Base-by-base conservation (phyloP, 1,140 invertebrate genomes). In the Cheumatopsyche charites region DNA sequence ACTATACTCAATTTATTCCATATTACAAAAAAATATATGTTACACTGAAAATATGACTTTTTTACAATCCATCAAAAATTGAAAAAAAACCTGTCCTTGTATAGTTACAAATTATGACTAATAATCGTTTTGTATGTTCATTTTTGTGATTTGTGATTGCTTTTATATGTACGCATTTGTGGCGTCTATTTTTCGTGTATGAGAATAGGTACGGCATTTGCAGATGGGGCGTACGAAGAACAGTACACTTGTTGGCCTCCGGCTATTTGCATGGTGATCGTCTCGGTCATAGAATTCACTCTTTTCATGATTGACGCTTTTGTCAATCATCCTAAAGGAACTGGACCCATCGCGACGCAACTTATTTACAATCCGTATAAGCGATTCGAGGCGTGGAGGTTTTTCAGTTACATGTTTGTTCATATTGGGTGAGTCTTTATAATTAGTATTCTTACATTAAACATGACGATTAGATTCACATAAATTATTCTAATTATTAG, bases 401-500 rank as follows among this genome's bases (percentile, higher is more conserved):
- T 91, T 80, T 61, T 98, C 7, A 93, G 94, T 0, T 99, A 99
- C 80, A 98, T 98, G 94, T 91, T 98, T 79, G 96, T 99, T 41
- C 97, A 98, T 83, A 91, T 96, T 70, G 95, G 95, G 92, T 92
- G 81, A 86, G 88, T 85, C n/a, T n/a, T n/a, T n/a, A n/a, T n/a
- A n/a, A n/a, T n/a, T n/a, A n/a, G n/a, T n/a, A n/a, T n/a, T n/a
- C 15, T 25, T 43, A n/a, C n/a, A n/a, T n/a, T n/a, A n/a, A n/a
- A n/a, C n/a, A n/a, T n/a, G n/a, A n/a, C n/a, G n/a, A n/a, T n/a
- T n/a, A n/a, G n/a, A n/a, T n/a, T n/a, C n/a, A n/a, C n/a, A n/a
- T n/a, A n/a, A n/a, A n/a, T n/a, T n/a, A n/a, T n/a, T n/a, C n/a
- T n/a, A n/a, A n/a, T n/a, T 21, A 2, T 17, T 79, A 91, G 93